A percentile compares a stretch with the other conserved stretches of the same genome.
Conservation (phyloP, 2,113 vertebrate species). For the Ceuthmochares aereus region DNA sequence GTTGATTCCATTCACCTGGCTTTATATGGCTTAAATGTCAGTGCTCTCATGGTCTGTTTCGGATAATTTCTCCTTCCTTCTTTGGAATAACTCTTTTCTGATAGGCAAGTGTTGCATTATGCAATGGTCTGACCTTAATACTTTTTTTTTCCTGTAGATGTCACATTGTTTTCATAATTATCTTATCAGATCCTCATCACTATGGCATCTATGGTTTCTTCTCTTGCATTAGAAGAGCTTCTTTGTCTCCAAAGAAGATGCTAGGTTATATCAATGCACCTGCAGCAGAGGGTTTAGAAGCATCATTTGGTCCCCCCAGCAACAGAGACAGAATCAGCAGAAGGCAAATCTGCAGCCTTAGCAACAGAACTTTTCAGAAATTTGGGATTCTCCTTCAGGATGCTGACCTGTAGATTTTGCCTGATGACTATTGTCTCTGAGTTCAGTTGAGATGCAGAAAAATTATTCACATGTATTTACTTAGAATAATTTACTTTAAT, state of each 20-base stretch:
- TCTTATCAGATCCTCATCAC: conserved; percentile 19
- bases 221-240: background rate
- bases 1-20: conserved; percentile 15
- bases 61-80: background rate
- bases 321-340: conserved; percentile 47
- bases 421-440: background rate
- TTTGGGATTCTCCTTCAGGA: conserved; percentile 10
- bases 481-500: background rate
- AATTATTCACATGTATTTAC: background rate
- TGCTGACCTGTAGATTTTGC: background rate
- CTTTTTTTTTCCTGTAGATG: background rate
- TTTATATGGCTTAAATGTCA: background rate
- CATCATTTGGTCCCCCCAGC: conserved; percentile 50
- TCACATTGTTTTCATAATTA: background rate
- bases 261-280: conserved; percentile 47
- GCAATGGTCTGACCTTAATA: background rate
- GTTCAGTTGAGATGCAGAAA: background rate
- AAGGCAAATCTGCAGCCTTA: conserved; percentile 53
- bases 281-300: conserved; percentile 55
- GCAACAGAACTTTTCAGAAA: conserved; percentile 47
- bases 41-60: background rate
- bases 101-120: background rate
- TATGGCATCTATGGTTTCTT: background rate
- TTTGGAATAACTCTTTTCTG: background rate
- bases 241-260: conserved; percentile 40